These are phyloP conservation scores for Hesperophylax magnus DNA, from an alignment of 1,140 invertebrate species.

Conservation along the genomic window DNA sequence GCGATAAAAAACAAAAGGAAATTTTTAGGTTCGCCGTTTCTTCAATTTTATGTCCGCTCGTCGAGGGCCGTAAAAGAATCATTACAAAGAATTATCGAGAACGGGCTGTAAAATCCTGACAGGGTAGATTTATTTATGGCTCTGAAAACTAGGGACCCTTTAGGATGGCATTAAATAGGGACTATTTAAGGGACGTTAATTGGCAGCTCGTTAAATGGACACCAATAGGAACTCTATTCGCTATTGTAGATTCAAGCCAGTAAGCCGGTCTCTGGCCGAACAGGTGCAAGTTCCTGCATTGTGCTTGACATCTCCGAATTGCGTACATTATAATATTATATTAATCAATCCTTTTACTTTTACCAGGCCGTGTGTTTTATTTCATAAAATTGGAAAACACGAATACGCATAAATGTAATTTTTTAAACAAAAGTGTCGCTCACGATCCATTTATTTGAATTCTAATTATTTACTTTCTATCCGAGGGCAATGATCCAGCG, in stretches of 20 bases:
- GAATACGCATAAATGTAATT: neutral
- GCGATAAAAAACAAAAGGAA: neutral
- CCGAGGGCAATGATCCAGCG: slow-evolving; percentile 48
- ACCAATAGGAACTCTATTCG: neutral
- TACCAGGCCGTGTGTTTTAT: slow-evolving; percentile 1
- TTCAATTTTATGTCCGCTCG: neutral
- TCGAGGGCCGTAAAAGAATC: neutral
- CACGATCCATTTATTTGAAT: neutral
- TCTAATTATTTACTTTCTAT: slow-evolving; percentile 45
- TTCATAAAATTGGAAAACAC: neutral
- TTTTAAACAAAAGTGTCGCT: neutral
- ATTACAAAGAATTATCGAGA: slow-evolving; percentile 19
- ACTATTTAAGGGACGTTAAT: slow-evolving; percentile 54
- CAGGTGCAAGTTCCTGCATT: slow-evolving; percentile 9
- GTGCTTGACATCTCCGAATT: neutral
- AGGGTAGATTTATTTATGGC: slow-evolving; percentile 36
- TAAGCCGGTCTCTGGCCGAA: neutral
- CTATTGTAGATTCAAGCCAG: neutral
- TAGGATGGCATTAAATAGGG: neutral
- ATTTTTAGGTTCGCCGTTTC: neutral
- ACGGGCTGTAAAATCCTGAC: slow-evolving; percentile 31
- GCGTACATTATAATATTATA: neutral
- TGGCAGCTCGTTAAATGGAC: slow-evolving; percentile 43
- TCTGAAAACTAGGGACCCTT: neutral
- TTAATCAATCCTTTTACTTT: neutral